These are phyloP conservation scores for Aradus depressus DNA, from an alignment of 2,888 invertebrate genomes.

Conservation along the genomic window DNA sequence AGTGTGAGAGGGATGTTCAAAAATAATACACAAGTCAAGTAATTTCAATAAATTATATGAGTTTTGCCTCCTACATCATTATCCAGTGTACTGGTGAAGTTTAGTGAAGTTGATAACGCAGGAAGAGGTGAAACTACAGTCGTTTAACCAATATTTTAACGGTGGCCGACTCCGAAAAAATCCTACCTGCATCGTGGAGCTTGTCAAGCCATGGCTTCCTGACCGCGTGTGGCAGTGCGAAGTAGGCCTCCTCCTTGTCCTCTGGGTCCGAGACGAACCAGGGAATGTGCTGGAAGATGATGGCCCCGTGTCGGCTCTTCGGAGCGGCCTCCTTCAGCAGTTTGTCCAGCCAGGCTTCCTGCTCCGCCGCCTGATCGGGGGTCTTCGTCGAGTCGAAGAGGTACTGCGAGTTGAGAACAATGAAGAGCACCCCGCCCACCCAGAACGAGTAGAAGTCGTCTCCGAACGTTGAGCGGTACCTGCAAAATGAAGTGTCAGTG, in stretches of 20 bases:
- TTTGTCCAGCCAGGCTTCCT: slow-evolving; percentile 38
- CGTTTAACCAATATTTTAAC: no score
- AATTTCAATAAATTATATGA: no score
- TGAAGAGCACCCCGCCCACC: slow-evolving; percentile 40
- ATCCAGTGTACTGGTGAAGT: no score
- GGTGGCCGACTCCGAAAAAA: no score
- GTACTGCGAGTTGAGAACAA: slow-evolving; percentile 42
- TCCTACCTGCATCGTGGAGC: slow-evolving; percentile 35
- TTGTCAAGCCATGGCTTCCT: slow-evolving; percentile 36
- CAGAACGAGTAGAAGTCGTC: slow-evolving; percentile 42
- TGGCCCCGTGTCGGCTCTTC: slow-evolving; percentile 10
- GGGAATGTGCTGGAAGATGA: slow-evolving; percentile 42
- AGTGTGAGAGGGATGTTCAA: no score
- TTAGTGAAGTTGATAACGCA: no score
- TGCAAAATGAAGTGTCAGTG: slow-evolving; percentile 25
- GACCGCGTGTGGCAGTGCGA: slow-evolving; percentile 35
- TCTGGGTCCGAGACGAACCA: slow-evolving; percentile 36
- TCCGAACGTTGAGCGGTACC: slow-evolving; percentile 36
- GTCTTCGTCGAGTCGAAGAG: slow-evolving; percentile 31
- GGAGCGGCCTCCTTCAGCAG: slow-evolving; percentile 32
- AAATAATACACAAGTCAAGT: no score
- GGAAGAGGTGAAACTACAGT: no score
- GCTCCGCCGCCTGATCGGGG: slow-evolving; percentile 34
- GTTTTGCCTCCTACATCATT: no score
- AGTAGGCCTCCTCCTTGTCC: slow-evolving; percentile 36